Evolutionary conservation across 2,113 vertebrate species (phyloP).

Genomic region (Mobula birostris): DNA sequence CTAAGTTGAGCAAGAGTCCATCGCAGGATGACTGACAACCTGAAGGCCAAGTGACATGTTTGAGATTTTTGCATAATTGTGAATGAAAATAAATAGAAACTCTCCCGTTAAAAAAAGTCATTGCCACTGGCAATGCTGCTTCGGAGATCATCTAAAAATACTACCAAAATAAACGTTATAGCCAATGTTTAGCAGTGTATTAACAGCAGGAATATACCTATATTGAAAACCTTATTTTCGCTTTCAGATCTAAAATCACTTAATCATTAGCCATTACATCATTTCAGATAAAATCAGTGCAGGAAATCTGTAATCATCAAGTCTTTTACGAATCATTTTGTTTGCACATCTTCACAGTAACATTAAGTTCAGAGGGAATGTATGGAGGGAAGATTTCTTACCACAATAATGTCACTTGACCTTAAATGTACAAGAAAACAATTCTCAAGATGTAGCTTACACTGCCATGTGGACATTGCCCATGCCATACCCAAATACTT

Average conservation of each 20-base stretch:
- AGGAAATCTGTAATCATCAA: constrained; percentile 13
- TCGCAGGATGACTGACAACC: constrained; percentile 13
- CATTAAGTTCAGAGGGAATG: constrained; percentile 37
- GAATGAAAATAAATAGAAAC: constrained; percentile 28
- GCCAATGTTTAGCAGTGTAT: constrained; percentile 28
- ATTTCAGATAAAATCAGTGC: constrained; percentile 16
- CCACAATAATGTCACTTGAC: constrained; percentile 36
- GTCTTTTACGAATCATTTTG: constrained; percentile 22
- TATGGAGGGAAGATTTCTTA: constrained; percentile 33
- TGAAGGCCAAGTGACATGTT: constrained; percentile 32
- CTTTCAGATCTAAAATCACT: neutral
- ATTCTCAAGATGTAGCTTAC: constrained; percentile 36
- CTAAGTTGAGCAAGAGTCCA: constrained; percentile 20
- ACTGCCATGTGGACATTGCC: constrained; percentile 17
- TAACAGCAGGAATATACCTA: neutral
- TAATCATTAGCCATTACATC: constrained; percentile 36
- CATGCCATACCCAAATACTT: constrained; percentile 34
- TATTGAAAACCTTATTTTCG: neutral
- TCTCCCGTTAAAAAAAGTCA: neutral
- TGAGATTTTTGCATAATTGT: neutral
- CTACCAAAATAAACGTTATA: constrained; percentile 25
- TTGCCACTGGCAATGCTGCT: neutral
- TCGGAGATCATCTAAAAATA: neutral
- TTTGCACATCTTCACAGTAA: constrained; percentile 36
- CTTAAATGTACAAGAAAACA: constrained; percentile 32